Evolutionary conservation across 2,113 vertebrate species (phyloP), one percentile per base, ranked within the genome.

Genomic region (Hiodon alosoides): DNA sequence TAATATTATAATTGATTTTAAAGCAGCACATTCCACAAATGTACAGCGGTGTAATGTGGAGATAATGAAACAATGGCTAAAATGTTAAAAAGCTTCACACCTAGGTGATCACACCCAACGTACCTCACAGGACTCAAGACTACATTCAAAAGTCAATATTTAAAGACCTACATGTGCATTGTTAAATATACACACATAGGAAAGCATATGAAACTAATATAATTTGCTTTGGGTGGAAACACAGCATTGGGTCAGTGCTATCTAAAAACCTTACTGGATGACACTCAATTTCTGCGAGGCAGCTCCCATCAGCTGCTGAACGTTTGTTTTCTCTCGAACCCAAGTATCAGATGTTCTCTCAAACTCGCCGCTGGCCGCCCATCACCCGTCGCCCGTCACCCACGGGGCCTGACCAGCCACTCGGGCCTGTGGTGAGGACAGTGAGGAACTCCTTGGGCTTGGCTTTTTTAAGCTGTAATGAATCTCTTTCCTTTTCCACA

Each of bases 71-170:
- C 6, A 46, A 64, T 46, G 16, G 4, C 61, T 46, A 31, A 64
- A 64, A 14, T 11, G 4, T 13, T 13, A 3, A 0, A 9, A 61
- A n/a, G 61, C n/a, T 3, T 8, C n/a, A 31, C 7, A 5, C n/a
- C 61, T 64, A 8, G 1, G 13, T 10, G 48, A 7, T 13, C 60
- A 65, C 72, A 54, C 72, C 57, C 60, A 9, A 16, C 4, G 60
- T 52, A n/a, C 11, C 60, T 31, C 31, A 31, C 31, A 6, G 16
- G 51, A n/a, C 62, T 46, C 47, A 51, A 54, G 5, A 67, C 16
- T n/a, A 72, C 47, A 6, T 58, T 57, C 31, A 51, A 59, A 48
- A 73, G 70, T 67, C 62, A 77, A 77, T 72, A 77, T 77, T 72
- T 67, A 58, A 73, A 51, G n/a, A 77, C 52, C 51, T 48, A 17